Percentiles rank a stretch among this genome's conserved stretches.
Evolutionary conservation across 92 coral and sea anemone species (phyloP).

Genomic region (Zoanthus solanderi): DNA sequence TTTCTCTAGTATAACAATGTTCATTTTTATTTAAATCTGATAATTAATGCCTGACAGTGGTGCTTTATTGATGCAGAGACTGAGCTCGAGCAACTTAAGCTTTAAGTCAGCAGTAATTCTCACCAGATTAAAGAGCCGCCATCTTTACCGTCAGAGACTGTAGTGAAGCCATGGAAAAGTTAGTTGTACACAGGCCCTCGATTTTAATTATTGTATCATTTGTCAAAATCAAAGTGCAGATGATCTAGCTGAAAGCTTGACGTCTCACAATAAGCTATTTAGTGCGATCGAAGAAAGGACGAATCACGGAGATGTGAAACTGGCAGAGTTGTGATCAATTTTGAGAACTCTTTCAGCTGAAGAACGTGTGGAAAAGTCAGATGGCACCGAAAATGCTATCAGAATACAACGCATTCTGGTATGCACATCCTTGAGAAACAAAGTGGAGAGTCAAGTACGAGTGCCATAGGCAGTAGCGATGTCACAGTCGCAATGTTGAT

Average conservation of each 20-base stretch:
- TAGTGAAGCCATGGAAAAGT: conserved; percentile 4
- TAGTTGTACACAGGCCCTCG: neutral
- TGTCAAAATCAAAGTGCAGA: conserved; percentile 4
- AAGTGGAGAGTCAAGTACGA: no score
- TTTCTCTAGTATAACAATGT: neutral
- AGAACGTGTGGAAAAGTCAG: neutral
- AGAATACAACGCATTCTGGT: neutral
- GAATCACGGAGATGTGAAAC: neutral
- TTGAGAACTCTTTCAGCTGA: neutral
- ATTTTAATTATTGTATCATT: conserved; percentile 3
- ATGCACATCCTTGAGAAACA: neutral
- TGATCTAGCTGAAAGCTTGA: conserved; percentile 3
- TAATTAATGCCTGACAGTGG: neutral
- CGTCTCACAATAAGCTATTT: neutral
- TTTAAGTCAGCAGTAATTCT: conserved; percentile 2
- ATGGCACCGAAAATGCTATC: neutral
- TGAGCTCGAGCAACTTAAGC: neutral
- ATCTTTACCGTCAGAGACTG: neutral
- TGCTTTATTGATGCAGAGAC: neutral
- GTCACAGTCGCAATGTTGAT: no score
- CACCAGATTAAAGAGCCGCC: neutral
- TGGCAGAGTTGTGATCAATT: neutral
- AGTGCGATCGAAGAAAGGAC: conserved; percentile 2
- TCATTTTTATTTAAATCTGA: neutral
- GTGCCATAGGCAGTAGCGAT: no score